Conservation (phyloP, 2,888 invertebrate species). For the Morpho helenor region DNA sequence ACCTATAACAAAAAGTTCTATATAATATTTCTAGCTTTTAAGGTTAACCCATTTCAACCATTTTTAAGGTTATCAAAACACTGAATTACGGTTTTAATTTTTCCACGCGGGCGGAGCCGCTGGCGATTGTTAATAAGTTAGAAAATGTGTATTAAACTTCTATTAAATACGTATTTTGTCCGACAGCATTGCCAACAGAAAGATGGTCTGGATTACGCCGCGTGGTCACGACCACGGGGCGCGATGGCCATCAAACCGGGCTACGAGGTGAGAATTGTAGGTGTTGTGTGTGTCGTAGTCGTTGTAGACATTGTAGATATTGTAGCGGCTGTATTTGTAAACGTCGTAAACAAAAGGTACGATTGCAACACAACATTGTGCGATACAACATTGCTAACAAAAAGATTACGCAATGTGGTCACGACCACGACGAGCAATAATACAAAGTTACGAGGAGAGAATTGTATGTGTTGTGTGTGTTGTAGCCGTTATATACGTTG, state of each 20-base stretch:
- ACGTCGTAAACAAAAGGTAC: background rate
- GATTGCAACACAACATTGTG: too few relatives aligned
- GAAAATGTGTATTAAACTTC: background rate
- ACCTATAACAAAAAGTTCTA: too few relatives aligned
- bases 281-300: conserved; percentile 19
- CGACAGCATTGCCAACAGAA: conserved; percentile 81
- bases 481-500: conserved; percentile 15
- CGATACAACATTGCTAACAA: conserved; percentile 79
- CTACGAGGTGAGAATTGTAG: conserved; percentile 73
- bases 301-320: conserved; percentile 4
- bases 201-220: conserved; percentile 79
- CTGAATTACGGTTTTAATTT: too few relatives aligned
- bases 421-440: conserved; percentile 76
- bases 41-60: too few relatives aligned
- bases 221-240: conserved; percentile 79
- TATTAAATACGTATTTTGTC: conserved; percentile 38
- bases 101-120: too few relatives aligned
- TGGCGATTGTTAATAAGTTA: background rate
- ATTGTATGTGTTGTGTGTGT: conserved; percentile 19
- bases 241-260: conserved; percentile 80
- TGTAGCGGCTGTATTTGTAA: background rate
- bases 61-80: too few relatives aligned
- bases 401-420: conserved; percentile 81
- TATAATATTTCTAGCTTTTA: too few relatives aligned
- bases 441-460: conserved; percentile 81